Evolutionary conservation across 2,113 vertebrate species (phyloP), one percentile per base, ranked within the genome.

Genomic region (Indri indri): DNA sequence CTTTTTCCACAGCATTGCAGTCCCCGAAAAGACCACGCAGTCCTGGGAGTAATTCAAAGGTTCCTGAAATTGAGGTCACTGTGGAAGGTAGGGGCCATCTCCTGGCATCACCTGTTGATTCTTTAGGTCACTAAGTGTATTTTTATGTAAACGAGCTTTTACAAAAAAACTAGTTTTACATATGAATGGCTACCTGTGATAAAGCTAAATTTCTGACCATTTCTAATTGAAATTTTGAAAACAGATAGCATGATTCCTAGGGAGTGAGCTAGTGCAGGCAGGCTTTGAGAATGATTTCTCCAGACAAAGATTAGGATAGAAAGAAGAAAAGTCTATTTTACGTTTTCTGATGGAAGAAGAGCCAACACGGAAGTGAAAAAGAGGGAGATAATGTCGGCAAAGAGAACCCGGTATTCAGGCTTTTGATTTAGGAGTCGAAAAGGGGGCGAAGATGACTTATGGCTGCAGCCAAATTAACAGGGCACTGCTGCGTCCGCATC

Each of bases 61-160:
- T 99, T 22, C 98, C 99, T 32, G 98, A 99, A 73, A 97, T 98
- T n/a, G 99, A 98, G 97, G 98, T 98, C 82, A 98, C 98, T 13
- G 87, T 99, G 97, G 98, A 98, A 97, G 98, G 98, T 99, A 97
- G 85, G 98, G 18, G 16, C 13, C 66, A 12, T 17, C 9, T 16
- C 30, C 40, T 3, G 59, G 9, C 34, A 1, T 10, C 42, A 57
- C 70, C 57, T 82, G 4, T 22, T 71, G 57, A 71, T 66, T 94
- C 57, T 76, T 25, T 61, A 98, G 98, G 25, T 50, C 52, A 57
- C 20, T 32, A 2, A n/a, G 14, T 34, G 2, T 40, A 40, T 45
- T 66, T 54, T 90, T 82, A 50, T 47, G 45, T 54, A 88, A 50
- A 23, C 27, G 54, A 42, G 2, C 10, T 91, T 89, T 80, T 63